A percentile compares a stretch with the other conserved stretches of the same genome.
Evolutionary conservation across 2,888 invertebrate species (phyloP).

Genomic region (Trichogramma dendrolimi): DNA sequence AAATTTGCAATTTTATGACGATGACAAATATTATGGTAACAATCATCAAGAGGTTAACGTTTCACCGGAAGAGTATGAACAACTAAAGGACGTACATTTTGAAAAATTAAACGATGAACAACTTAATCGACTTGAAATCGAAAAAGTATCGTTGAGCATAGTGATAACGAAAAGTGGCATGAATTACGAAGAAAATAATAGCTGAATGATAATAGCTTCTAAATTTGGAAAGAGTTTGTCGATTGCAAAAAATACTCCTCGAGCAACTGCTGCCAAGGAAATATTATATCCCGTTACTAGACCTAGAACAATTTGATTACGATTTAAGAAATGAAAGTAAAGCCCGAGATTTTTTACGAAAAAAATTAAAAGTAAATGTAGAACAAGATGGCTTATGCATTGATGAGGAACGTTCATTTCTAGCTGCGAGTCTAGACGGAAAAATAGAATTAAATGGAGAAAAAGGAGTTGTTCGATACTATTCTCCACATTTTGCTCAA

Average conservation of each 20-base stretch:
- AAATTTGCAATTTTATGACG: background rate
- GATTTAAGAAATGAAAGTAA: slow-evolving; percentile 5
- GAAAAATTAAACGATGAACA: slow-evolving; percentile 11
- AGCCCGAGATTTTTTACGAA: slow-evolving; percentile 4
- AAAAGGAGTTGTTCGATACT: slow-evolving; percentile 13
- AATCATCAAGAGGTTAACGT: slow-evolving; percentile 11
- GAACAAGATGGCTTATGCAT: slow-evolving; percentile 7
- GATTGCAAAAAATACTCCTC: slow-evolving; percentile 20
- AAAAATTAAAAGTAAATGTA: slow-evolving; percentile 1
- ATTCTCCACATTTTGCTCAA: slow-evolving; percentile 8
- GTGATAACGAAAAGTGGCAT: slow-evolving; percentile 13
- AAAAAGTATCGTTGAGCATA: slow-evolving; percentile 22
- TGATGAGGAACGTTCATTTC: slow-evolving; percentile 4
- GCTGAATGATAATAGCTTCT: slow-evolving; percentile 28
- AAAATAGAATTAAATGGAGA: slow-evolving; percentile 8
- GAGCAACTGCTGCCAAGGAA: slow-evolving; percentile 16
- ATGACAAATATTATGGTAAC: slow-evolving; percentile 15
- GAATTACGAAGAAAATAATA: too few species aligned
- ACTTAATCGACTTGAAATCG: slow-evolving; percentile 14
- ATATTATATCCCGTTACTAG: slow-evolving; percentile 24
- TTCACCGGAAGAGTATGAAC: slow-evolving; percentile 1
- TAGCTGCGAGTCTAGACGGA: slow-evolving; percentile 15
- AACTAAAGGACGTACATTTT: slow-evolving; percentile 10
- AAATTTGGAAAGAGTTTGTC: slow-evolving; percentile 25
- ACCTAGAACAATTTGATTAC: slow-evolving; percentile 1